Base-by-base conservation (phyloP, 2,113 vertebrate genomes). In the Plecturocebus donacophilus region DNA sequence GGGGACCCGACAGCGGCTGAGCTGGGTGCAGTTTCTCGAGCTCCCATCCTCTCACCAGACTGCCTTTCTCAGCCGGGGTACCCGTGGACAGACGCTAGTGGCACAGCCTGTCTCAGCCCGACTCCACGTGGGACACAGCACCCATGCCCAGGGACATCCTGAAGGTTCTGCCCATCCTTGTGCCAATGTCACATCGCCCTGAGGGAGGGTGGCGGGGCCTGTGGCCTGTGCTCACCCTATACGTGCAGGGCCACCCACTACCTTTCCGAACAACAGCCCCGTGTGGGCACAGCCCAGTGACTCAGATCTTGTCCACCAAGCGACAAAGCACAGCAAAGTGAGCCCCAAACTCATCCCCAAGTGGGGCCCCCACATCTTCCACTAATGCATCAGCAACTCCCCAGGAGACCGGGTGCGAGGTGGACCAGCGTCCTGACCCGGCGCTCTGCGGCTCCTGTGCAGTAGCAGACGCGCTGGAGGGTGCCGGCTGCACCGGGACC, bases 31-130 rank as follows among this genome's bases (percentile, higher is more conserved):
- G 27, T 27, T 64, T 64, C 61, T 30, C 6, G 11, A 64, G 61
- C 61, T 64, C 61, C 61, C 61, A 30, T 35, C 66, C 66, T 68
- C 66, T 27, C 61, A 7, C 54, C 25, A 6, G 38, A n/a, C 30
- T 16, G 38, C 54, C 16, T 9, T 27, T 42, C 14, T 13, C 25
- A 27, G 19, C 52, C 25, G 6, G 23, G 80, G 27, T 6, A 23
- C 21, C 10, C 9, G 4, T 27, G 23, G 12, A 25, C n/a, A 27
- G 12, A 16, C n/a, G 16, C n/a, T 7, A 8, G 52, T 0, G 9
- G 9, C 76, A 32, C 30, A 52, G 9, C 19, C 61, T 47, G 13
- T 17, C 6, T 77, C 76, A 20, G 30, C 30, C 45, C 75, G 4
- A 20, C 3, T 7, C 16, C 77, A 52, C 8, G 10, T 35, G 49